Base-by-base conservation (phyloP, 1,140 invertebrate species). In the Cydia amplana region DNA sequence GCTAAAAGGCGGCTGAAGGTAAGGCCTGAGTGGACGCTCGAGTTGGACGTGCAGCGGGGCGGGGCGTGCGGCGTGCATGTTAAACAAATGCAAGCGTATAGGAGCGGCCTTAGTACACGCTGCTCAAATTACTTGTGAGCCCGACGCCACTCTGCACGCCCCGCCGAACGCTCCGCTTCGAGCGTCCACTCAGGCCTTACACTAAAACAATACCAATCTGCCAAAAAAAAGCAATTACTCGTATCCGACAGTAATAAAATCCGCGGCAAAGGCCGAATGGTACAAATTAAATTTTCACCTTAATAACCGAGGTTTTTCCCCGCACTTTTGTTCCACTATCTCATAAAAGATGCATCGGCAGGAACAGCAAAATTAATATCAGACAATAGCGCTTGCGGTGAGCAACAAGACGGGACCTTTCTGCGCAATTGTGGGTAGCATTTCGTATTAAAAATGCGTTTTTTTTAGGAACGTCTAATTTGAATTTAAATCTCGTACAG, bases 331-430 rank as follows among this genome's bases (percentile, higher is more conserved):
- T 87, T 88, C 82, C 81, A 84, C 85, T 88, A 87, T 90, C 87
- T 87, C 83, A 89, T 89, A 91, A 91, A 91, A 89, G 87, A 86
- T 88, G 84, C 86, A 87, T 86, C 79, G 78, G 65, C 79, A 82
- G 86, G 89, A 89, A 89, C 83, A 85, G 89, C 87, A 91, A 91
- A 91, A 89, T 91, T 89, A 89, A 89, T 87, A 87, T 85, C 81
- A 87, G 83, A 91, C 87, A 89, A 89, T 87, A 81, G 79, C 73
- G 74, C 73, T 75, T 73, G 79, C 76, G 75, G 77, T 72, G 74
- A 76, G 78, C 82, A 85, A 85, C 83, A 83, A 78, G 80, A 74
- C 77, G 77, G 32, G 75, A 74, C 70, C 74, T 76, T 74, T 73
- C 74, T 70, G 73, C 70, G 70, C 43, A 74, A 75, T 75, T 74